phyloP scores from a whole-genome alignment of 2,113 vertebrate species.

The Ptychochromis oligacanthus region DNA sequence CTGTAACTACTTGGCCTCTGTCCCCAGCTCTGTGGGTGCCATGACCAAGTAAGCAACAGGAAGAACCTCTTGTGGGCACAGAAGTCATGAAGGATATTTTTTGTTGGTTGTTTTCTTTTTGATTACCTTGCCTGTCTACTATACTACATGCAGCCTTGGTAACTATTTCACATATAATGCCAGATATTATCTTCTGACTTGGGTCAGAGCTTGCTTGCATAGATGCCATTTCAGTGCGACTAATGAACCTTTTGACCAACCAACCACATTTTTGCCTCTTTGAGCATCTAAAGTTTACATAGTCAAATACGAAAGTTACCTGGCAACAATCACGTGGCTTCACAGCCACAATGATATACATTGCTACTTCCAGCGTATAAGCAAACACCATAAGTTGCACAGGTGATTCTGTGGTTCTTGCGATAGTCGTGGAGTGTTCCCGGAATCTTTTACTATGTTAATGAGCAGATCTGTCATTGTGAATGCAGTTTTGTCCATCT shows the following conservation, averaged over 20 bases:
- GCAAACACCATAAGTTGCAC: constrained; percentile 3
- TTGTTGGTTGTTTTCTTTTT: neutral
- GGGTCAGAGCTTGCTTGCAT: neutral
- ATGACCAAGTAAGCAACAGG: constrained; percentile 89
- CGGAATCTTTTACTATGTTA: neutral
- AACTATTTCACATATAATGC: neutral
- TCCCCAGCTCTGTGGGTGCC: constrained; percentile 85
- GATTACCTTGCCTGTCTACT: neutral
- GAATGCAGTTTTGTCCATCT: neutral
- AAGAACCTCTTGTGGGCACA: neutral
- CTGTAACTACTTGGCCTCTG: constrained; percentile 87
- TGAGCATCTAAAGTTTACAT: constrained; percentile 22
- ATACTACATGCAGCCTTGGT: neutral
- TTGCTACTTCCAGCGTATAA: constrained; percentile 12
- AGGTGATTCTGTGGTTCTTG: constrained; percentile 2
- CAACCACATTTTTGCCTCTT: neutral
- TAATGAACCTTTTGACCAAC: constrained; percentile 9
- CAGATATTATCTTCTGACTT: neutral
- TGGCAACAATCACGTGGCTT: constrained; percentile 31
- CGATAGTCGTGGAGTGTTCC: neutral
- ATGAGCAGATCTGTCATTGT: neutral
- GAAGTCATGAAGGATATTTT: neutral
- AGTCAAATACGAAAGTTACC: constrained; percentile 38
- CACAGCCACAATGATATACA: constrained; percentile 3
- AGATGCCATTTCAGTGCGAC: neutral